Evolutionary conservation across 2,888 invertebrate genomes (phyloP), one percentile per base, ranked within the genome.

Genomic region (Zeuzera pyrina): DNA sequence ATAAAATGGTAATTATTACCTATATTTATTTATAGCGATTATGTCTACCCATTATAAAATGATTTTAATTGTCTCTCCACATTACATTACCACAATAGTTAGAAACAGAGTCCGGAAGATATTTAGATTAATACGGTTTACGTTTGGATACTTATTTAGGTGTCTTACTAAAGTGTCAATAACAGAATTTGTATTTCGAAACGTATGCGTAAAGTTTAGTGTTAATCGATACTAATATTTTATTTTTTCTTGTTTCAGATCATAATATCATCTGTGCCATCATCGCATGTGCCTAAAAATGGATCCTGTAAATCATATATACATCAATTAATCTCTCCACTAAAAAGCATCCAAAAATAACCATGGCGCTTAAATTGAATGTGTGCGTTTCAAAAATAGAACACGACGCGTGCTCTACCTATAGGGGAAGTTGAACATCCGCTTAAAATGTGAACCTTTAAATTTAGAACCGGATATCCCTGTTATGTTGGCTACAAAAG

Each of bases 371-470:
- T 49, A 45, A 49, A 56, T 52, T 47, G 50, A 48, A 48, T 41
- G 41, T 33, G 38, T 37, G 40, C 31, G 29, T 39, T 43, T 44
- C 51, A 27, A 58, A 62, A 65, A 67, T 68, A 69, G 65, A 66
- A 43, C 45, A 26, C 35, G 35, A 32, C n/a, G n/a, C n/a, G n/a
- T n/a, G 32, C 38, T n/a, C 30, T 33, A 38, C 41, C 43, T 41
- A 38, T 45, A 59, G 60, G 66, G 69, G 69, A 65, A 67, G 67
- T 48, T 50, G 47, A 55, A 51, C 57, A 55, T 65, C 61, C 64
- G 58, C 58, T 48, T 57, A 74, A 54, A 63, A 77, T 78, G 73
- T 74, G 65, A 74, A 66, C 54, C 53, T 49, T 54, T 54, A 64
- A 50, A 59, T 62, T 63, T 54, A 55, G 51, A 42, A 37, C 49